Evolutionary conservation across 2,888 invertebrate species (phyloP).

Genomic region (Platerodrilus igneus): DNA sequence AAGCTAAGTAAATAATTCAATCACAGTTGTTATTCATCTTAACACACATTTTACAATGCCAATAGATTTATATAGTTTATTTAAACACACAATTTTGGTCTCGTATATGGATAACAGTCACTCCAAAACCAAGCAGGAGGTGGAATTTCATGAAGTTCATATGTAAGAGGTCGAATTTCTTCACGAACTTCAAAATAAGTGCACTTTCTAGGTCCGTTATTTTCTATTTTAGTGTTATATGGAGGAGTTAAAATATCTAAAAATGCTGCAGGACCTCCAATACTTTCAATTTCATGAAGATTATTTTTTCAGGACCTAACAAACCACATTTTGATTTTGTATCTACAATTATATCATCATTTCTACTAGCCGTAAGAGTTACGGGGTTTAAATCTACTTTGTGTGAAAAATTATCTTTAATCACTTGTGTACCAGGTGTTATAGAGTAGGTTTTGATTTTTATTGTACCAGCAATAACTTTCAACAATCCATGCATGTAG

Average conservation of each 20-base stretch:
- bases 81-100: slow-evolving; percentile 45
- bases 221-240: slow-evolving; percentile 66
- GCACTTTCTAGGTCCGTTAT: slow-evolving; percentile 63
- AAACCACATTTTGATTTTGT: slow-evolving; percentile 54
- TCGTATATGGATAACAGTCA: slow-evolving; percentile 61
- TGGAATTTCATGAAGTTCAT: slow-evolving; percentile 54
- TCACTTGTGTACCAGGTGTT: too few relatives aligned
- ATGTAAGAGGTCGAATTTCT: slow-evolving; percentile 52
- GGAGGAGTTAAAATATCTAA: slow-evolving; percentile 92
- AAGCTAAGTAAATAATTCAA: too few relatives aligned
- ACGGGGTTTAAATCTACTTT: too few relatives aligned
- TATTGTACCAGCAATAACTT: slow-evolving; percentile 68
- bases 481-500: slow-evolving; percentile 81
- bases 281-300: slow-evolving; percentile 73
- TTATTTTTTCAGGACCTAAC: slow-evolving; percentile 67
- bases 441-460: slow-evolving; percentile 58
- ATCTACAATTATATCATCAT: slow-evolving; percentile 29
- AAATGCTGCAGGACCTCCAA: slow-evolving; percentile 80
- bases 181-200: slow-evolving; percentile 58
- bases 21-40: too few relatives aligned
- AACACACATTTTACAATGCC: too few relatives aligned
- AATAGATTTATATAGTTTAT: too few relatives aligned
- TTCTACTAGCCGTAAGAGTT: slow-evolving; percentile 43
- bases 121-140: slow-evolving; percentile 68
- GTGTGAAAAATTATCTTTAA: too few relatives aligned